phyloP scores from a whole-genome alignment of 2,113 vertebrate species.

The Hiodon tergisus region DNA sequence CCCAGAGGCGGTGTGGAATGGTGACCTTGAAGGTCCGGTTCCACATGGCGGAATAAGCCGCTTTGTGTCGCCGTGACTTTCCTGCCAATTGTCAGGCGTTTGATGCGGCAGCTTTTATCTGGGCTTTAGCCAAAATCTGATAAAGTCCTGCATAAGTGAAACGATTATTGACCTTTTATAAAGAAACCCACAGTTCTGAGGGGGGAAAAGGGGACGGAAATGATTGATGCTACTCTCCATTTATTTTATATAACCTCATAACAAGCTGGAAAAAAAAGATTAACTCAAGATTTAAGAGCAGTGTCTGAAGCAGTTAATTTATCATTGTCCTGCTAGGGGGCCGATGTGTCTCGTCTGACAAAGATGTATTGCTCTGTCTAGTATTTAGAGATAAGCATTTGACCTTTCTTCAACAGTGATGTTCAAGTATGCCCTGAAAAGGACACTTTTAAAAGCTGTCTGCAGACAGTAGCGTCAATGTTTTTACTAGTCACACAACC shows the following conservation, averaged over 20 bases:
- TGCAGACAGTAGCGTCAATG: conserved; percentile 42
- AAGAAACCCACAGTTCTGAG: conserved; percentile 77
- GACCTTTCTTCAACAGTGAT: conserved; percentile 43
- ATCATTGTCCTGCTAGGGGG: conserved; percentile 51
- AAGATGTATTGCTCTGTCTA: conserved; percentile 51
- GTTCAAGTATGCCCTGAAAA: conserved; percentile 25
- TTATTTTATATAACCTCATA: conserved; percentile 59
- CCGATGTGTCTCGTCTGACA: conserved; percentile 48
- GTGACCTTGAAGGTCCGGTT: conserved; percentile 78
- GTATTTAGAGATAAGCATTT: conserved; percentile 50
- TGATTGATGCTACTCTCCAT: conserved; percentile 90
- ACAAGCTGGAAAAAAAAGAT: conserved; percentile 80
- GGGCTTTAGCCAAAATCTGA: conserved; percentile 89
- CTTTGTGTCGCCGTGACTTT: conserved; percentile 82
- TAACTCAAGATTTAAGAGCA: conserved; percentile 58
- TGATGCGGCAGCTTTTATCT: conserved; percentile 91
- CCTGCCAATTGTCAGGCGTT: conserved; percentile 78
- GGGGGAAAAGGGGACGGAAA: conserved; percentile 58
- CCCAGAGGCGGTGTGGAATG: conserved; percentile 63
- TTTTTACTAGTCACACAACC: conserved; percentile 54
- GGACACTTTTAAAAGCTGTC: conserved; percentile 36
- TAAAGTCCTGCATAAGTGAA: conserved; percentile 93
- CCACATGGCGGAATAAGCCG: conserved; percentile 54
- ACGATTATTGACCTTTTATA: conserved; percentile 96
- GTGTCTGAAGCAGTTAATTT: conserved; percentile 58